Evolutionary conservation across 1,140 invertebrate genomes (phyloP).

Genomic region (Stegodyphus mimosarum): DNA sequence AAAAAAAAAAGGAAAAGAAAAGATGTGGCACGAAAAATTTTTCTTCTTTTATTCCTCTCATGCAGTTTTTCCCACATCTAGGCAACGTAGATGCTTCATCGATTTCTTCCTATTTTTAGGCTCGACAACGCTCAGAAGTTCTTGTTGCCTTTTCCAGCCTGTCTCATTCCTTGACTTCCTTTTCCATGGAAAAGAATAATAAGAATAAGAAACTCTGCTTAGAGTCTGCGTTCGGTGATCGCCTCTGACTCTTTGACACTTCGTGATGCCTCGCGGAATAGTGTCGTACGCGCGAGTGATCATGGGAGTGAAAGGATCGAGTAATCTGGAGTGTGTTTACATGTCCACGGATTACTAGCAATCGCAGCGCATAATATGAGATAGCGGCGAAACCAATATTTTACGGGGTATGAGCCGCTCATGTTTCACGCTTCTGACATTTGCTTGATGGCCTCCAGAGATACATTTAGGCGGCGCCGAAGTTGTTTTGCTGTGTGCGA

Average conservation of each 20-base stretch:
- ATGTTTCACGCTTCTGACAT: background rate
- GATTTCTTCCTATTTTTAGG: conserved; percentile 54
- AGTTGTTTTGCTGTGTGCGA: too few relatives aligned
- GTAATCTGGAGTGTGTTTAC: conserved; percentile 37
- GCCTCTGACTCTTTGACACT: background rate
- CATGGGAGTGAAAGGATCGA: conserved; percentile 22
- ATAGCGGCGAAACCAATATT: background rate
- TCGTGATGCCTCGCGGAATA: background rate
- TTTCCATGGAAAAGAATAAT: too few relatives aligned
- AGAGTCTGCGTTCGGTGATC: too few relatives aligned
- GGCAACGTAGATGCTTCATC: background rate
- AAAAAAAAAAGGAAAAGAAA: too few relatives aligned
- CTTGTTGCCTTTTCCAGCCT: conserved; percentile 30
- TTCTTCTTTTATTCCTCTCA: too few relatives aligned
- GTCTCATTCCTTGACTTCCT: conserved; percentile 12
- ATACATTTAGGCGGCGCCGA: too few relatives aligned
- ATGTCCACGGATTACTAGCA: conserved; percentile 15
- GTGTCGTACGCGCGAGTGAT: conserved; percentile 9
- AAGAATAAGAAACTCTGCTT: too few relatives aligned
- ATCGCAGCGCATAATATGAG: conserved; percentile 6
- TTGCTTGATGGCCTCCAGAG: too few relatives aligned
- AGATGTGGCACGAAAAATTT: too few relatives aligned
- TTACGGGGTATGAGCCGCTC: too few relatives aligned
- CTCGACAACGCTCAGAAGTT: conserved; percentile 8
- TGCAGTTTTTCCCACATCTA: too few relatives aligned